Conservation (phyloP, 1,140 invertebrate genomes). For the Drosophila azteca region DNA sequence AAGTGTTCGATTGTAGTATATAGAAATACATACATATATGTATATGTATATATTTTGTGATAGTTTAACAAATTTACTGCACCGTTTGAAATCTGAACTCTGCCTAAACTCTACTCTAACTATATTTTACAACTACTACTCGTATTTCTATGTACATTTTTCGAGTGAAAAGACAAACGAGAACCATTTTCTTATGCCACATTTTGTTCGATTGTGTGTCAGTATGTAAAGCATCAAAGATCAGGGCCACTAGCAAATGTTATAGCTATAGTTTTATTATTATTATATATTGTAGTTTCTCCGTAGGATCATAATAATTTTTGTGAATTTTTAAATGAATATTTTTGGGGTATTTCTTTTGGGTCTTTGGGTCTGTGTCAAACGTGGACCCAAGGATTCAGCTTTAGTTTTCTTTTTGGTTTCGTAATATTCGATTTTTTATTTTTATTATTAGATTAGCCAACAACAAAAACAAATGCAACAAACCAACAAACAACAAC, state of each 20-base stretch:
- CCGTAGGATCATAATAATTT: not conserved
- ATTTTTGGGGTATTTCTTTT: not conserved
- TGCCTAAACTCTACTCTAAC: slow-evolving; percentile 28
- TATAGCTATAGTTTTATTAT: slow-evolving; percentile 46
- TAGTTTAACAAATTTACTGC: slow-evolving; percentile 64
- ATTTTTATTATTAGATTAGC: slow-evolving; percentile 22
- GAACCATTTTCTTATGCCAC: slow-evolving; percentile 14
- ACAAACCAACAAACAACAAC: slow-evolving; percentile 64
- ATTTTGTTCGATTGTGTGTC: slow-evolving; percentile 40
- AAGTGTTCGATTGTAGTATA: slow-evolving; percentile 70
- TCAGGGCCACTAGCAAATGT: slow-evolving; percentile 75
- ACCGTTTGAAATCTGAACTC: slow-evolving; percentile 36
- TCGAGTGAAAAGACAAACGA: slow-evolving; percentile 36
- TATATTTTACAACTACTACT: slow-evolving; percentile 14
- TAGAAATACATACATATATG: slow-evolving; percentile 44
- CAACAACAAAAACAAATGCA: slow-evolving; percentile 47
- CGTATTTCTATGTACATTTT: slow-evolving; percentile 6
- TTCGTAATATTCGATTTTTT: not conserved
- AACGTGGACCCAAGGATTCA: slow-evolving; percentile 1
- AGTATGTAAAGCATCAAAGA: slow-evolving; percentile 39
- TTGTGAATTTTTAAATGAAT: slow-evolving; percentile 20
- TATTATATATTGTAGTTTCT: not conserved
- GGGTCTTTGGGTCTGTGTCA: too few species aligned
- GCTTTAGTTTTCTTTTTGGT: slow-evolving; percentile 4
- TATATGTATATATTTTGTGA: slow-evolving; percentile 59